These are phyloP conservation scores for Aplidium turbinatum DNA, from an alignment of 23 tunicate species.

Conservation along the genomic window DNA sequence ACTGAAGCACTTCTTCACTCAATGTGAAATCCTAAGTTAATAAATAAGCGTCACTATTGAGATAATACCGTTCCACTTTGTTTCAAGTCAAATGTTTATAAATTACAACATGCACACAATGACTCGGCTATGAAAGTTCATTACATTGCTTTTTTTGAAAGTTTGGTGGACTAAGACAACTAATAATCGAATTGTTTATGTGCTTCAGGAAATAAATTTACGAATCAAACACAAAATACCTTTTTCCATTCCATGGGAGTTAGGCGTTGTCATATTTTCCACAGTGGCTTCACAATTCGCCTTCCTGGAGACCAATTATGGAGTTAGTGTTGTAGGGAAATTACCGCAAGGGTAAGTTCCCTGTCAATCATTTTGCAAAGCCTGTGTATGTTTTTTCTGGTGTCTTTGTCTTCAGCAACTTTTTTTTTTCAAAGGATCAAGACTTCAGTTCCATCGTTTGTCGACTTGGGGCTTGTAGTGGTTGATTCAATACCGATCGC, in stretches of 20 bases:
- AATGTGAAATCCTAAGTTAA: too few species aligned
- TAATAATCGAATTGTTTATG: too few species aligned
- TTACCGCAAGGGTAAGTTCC: constrained; percentile 75
- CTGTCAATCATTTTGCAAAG: neutral
- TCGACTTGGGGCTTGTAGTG: constrained; percentile 42
- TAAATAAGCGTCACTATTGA: too few species aligned
- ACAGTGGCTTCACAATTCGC: constrained; percentile 74
- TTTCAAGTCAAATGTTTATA: too few species aligned
- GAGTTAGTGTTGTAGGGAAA: constrained; percentile 65
- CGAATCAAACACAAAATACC: constrained; percentile 61
- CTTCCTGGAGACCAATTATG: constrained; percentile 40
- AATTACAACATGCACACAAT: too few species aligned
- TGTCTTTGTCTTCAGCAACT: neutral
- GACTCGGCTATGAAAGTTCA: too few species aligned
- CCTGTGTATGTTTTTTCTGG: neutral
- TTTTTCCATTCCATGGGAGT: constrained; percentile 89
- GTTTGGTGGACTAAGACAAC: too few species aligned
- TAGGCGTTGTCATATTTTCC: constrained; percentile 58
- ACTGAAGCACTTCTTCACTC: too few species aligned
- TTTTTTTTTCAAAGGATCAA: constrained; percentile 46
- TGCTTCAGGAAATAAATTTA: constrained; percentile 81
- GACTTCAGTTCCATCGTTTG: constrained; percentile 52
- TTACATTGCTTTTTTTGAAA: too few species aligned
- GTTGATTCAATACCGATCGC: constrained; percentile 77
- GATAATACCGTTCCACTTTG: too few species aligned